Percentiles rank a stretch among this genome's conserved stretches.
These are phyloP conservation scores for Decapterus maruadsi DNA, from an alignment of 2,797 vertebrate species.

Conservation along the genomic window DNA sequence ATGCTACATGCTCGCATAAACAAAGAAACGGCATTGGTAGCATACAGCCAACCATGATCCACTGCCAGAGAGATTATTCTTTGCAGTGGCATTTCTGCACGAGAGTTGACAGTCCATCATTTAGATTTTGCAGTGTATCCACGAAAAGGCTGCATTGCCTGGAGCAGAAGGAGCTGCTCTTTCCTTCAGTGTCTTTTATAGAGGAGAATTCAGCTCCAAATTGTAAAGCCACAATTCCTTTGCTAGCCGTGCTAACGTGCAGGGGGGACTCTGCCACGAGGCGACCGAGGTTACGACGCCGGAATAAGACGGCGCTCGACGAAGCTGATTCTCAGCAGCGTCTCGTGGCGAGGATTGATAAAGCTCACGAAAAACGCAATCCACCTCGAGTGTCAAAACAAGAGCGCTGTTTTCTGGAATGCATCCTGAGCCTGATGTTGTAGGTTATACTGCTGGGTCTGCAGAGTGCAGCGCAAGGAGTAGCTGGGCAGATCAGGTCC, in stretches of 20 bases:
- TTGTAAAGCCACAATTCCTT: conserved; percentile 76
- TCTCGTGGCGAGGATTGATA: conserved; percentile 52
- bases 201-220: conserved; percentile 80
- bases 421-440: conserved; percentile 58
- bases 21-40: conserved; percentile 82
- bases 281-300: conserved; percentile 62
- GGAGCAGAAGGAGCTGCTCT: conserved; percentile 83
- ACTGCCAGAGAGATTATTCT: conserved; percentile 89
- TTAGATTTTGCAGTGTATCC: conserved; percentile 87
- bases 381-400: conserved; percentile 34
- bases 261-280: conserved; percentile 64
- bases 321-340: conserved; percentile 48
- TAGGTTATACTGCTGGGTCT: conserved; percentile 65
- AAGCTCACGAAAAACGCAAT: conserved; percentile 58
- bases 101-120: conserved; percentile 89
- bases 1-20: conserved; percentile 77
- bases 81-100: conserved; percentile 84
- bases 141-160: conserved; percentile 86
- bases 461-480: conserved; percentile 63
- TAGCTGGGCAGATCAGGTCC: conserved; percentile 77
- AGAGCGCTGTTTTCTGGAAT: conserved; percentile 51
- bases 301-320: conserved; percentile 51
- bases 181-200: conserved; percentile 84
- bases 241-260: conserved; percentile 63
- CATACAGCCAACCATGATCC: conserved; percentile 85